Evolutionary conservation across 2,888 invertebrate species (phyloP), one percentile per base, ranked within the genome.

Genomic region (Norana najaformis): DNA sequence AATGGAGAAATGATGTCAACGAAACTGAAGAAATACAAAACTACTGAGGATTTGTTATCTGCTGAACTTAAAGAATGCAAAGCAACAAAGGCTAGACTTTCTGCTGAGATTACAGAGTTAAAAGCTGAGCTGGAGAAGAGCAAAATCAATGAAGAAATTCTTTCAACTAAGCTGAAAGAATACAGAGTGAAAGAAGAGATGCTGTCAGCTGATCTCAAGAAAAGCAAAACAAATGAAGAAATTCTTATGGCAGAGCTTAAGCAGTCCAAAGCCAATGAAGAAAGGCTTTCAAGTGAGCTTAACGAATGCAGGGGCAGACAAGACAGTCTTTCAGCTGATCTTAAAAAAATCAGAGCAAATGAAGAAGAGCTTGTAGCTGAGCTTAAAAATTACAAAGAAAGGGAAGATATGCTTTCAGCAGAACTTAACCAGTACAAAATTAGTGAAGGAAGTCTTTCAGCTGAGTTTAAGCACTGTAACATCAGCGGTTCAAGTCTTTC

Each of bases 141-240:
- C n/a, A 69, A 69, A 69, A 69, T 69, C 69, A 69, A n/a, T 69
- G 69, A n/a, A 69, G 69, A 69, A 69, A n/a, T 69, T n/a, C 69
- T 69, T 30, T 69, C 69, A 69, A 11, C n/a, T 69, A n/a, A 69
- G n/a, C n/a, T 69, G n/a, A 69, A 30, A 69, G 69, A 69, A n/a
- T n/a, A 8, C 69, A 69, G n/a, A 69, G 69, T 69, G n/a, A 69
- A 69, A 69, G 69, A 69, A 69, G 69, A 69, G n/a, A 69, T 69
- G 69, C n/a, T 30, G 30, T 1, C 69, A 30, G 69, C 69, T n/a
- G 69, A 69, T 8, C 69, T 69, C n/a, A 69, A 69, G n/a, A 13
- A 69, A 69, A n/a, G 69, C 69, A n/a, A 69, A 69, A n/a, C n/a
- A 69, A n/a, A 69, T n/a, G 69, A 69, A 69, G 69, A 69, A 8